Base-by-base conservation (phyloP, 2,888 invertebrate species). In the Octonoba sinensis region DNA sequence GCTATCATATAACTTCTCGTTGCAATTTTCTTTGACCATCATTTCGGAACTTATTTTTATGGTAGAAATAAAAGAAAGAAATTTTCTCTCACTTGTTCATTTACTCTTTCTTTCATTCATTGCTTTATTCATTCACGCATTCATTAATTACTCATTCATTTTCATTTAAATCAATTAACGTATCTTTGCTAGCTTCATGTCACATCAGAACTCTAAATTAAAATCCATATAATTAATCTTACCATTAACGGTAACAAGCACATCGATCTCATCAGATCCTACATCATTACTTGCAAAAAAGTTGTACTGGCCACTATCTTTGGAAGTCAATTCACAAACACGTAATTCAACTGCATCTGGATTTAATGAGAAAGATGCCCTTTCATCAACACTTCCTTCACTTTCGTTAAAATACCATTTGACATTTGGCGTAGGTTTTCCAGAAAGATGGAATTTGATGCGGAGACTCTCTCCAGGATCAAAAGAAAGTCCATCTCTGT, bases 401-500 rank as follows among this genome's bases (percentile, higher is more conserved):
- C n/a, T 18, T 69, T 81, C 77, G 87, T 88, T 49, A 89, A 86
- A 71, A n/a, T 67, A 75, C 95, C 95, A 95, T 83, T 90, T 91
- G 15, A 95, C 91, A 86, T 91, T 92, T 0, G 95, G 95, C 86
- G 91, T 90, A n/a, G 95, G 95, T 93, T 93, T 86, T 95, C 93
- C 88, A 95, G 95, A 51, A 13, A 84, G 22, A 20, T 56, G 51
- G 1, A 84, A 20, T 20, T 69, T 76, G 8, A 85, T 6, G 60
- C 70, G 51, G 69, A 96, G 92, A 0, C 93, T 92, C 90, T 96
- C 96, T 85, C 94, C 95, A 69, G 94, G 92, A 89, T 96, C 95
- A 87, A 94, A 95, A 54, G 96, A 91, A 49, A 96, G 89, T 0
- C 96, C 96, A 85, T 96, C 95, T 88, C 95, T 95, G 88, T 95